Evolutionary conservation across 2,797 vertebrate genomes (phyloP).

Genomic region (Nyctibius grandis): DNA sequence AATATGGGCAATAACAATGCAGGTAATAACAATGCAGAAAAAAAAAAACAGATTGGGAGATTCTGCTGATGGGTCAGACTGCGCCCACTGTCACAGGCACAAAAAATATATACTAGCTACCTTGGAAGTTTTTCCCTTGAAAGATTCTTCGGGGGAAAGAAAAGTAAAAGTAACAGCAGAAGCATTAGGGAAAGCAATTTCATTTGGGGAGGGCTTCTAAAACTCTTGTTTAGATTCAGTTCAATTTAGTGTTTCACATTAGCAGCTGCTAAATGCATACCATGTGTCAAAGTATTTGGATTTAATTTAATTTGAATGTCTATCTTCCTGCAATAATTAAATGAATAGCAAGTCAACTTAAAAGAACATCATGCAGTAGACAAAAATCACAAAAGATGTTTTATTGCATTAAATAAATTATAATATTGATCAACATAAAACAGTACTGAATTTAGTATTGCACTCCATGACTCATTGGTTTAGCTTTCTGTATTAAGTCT

Average conservation of each 20-base stretch:
- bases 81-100: background rate
- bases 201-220: background rate
- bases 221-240: slow-evolving; percentile 36
- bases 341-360: slow-evolving; percentile 29
- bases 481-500: background rate
- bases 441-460: background rate
- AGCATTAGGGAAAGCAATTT: slow-evolving; percentile 16
- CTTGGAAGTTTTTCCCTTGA: background rate
- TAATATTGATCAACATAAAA: slow-evolving; percentile 6
- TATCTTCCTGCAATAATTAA: slow-evolving; percentile 32
- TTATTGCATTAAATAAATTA: slow-evolving; percentile 43
- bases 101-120: background rate
- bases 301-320: slow-evolving; percentile 39
- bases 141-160: background rate
- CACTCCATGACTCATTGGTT: background rate
- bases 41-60: background rate
- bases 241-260: slow-evolving; percentile 45
- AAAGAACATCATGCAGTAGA: background rate
- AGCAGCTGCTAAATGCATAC: slow-evolving; percentile 33
- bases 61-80: background rate
- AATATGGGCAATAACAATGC: background rate
- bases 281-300: slow-evolving; percentile 12
- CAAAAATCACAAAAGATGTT: slow-evolving; percentile 23
- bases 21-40: background rate
- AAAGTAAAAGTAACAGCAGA: background rate